Base-by-base conservation (phyloP, 1,140 invertebrate genomes). In the Dendrolimus kikuchii region DNA sequence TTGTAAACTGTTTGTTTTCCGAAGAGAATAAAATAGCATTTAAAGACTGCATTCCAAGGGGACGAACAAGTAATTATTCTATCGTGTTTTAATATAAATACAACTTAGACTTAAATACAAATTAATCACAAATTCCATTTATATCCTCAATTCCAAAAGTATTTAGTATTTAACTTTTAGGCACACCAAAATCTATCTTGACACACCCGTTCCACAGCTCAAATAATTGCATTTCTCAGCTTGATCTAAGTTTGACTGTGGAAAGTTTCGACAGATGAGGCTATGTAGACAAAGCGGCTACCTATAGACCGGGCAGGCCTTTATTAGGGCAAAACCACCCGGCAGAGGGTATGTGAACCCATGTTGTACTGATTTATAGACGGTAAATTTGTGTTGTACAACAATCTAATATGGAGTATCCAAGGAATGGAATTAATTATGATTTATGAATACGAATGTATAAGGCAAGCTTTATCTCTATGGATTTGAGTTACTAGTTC, bases 241-340 rank as follows among this genome's bases (percentile, higher is more conserved):
- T 68, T 73, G 70, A 81, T 79, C 71, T 75, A 79, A 81, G 81
- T 81, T 81, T 81, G 73, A 76, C 72, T 77, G 72, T 62, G 71
- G 77, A 79, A 77, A 76, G 75, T 84, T 76, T 7, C 51, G 64
- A 64, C 68, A 64, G 70, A 74, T 72, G 77, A 81, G 68, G 69
- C 72, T 53, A 53, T 73, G 66, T 68, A 79, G 69, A 78, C 77
- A 76, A 81, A 77, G 70, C 67, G 61, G 61, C 67, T 77, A 74
- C 65, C 71, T 80, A 77, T 68, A 49, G 62, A 55, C 57, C 49
- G 63, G 59, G 63, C 60, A 60, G 64, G 63, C 62, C 65, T 74
- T 77, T 77, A 78, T 79, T 78, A 72, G 75, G 70, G 60, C 60
- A 49, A 55, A 55, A 61, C 52, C 62, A 55, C 70, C 65, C 57